A percentile compares a stretch with the other conserved stretches of the same genome.
Evolutionary conservation across 2,888 invertebrate species (phyloP).

Genomic region (Drosophila melanocephala): DNA sequence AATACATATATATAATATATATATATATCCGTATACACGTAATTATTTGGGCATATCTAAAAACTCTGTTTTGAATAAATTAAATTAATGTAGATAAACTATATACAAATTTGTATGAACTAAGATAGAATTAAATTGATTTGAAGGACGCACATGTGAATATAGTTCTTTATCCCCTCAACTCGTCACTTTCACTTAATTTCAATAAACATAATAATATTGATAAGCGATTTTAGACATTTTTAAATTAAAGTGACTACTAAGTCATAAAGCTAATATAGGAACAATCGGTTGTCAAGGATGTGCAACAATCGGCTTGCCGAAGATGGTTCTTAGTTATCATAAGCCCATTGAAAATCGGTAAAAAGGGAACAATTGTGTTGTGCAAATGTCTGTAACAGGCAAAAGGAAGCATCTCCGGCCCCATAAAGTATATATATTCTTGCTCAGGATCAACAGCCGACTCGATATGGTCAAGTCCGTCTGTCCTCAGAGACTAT

Average conservation of each 20-base stretch:
- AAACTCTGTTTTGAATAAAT: background rate
- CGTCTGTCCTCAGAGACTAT: background rate
- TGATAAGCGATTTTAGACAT: background rate
- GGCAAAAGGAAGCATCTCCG: background rate
- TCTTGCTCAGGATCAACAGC: background rate
- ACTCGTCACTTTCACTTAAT: background rate
- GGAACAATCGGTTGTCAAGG: background rate
- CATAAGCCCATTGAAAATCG: background rate
- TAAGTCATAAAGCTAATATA: background rate
- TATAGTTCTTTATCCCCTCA: background rate
- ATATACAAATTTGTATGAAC: background rate
- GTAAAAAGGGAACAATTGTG: background rate
- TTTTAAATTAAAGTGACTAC: background rate
- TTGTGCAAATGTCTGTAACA: background rate
- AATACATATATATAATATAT: background rate
- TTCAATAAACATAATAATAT: background rate
- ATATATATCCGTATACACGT: no score
- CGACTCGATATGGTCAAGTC: background rate
- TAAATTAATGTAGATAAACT: background rate
- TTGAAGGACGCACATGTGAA: background rate
- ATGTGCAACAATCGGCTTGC: background rate
- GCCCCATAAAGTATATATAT: background rate
- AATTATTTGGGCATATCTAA: background rate
- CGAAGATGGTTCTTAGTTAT: background rate
- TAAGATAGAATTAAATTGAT: background rate